Evolutionary conservation across 2,113 vertebrate species (phyloP).

Genomic region (Aptenodytes forsteri): DNA sequence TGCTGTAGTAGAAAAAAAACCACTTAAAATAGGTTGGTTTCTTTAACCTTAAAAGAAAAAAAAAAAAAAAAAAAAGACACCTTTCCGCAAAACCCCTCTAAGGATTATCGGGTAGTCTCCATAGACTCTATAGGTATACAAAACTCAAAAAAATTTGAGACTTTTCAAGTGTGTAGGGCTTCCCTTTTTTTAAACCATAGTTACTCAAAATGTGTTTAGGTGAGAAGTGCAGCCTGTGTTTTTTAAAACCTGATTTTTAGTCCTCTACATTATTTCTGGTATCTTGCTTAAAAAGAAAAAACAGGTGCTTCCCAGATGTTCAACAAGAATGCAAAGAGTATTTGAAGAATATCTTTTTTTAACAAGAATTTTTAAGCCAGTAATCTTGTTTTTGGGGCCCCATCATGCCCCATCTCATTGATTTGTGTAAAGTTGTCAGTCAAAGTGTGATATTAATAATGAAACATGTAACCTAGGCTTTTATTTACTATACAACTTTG

Average conservation of each 20-base stretch:
- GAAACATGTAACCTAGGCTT: background rate
- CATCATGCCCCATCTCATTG: background rate
- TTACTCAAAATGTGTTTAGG: background rate
- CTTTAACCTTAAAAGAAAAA: background rate
- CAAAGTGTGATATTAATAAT: background rate
- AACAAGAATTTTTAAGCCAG: background rate
- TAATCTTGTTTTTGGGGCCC: background rate
- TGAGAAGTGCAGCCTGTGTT: background rate
- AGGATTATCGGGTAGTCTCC: background rate
- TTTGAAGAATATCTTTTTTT: background rate
- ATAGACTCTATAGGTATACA: background rate
- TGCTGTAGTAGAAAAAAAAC: background rate
- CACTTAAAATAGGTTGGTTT: background rate
- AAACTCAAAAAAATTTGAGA: background rate
- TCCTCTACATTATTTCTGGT: background rate
- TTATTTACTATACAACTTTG: background rate
- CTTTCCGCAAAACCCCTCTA: background rate
- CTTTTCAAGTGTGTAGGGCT: background rate
- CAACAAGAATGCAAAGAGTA: background rate
- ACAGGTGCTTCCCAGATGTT: background rate
- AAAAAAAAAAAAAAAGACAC: background rate
- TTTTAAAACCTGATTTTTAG: background rate
- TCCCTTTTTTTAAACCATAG: background rate
- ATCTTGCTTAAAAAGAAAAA: background rate
- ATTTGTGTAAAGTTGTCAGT: background rate